Conservation (phyloP, 1,140 invertebrate species). For the Capitella teleta region DNA sequence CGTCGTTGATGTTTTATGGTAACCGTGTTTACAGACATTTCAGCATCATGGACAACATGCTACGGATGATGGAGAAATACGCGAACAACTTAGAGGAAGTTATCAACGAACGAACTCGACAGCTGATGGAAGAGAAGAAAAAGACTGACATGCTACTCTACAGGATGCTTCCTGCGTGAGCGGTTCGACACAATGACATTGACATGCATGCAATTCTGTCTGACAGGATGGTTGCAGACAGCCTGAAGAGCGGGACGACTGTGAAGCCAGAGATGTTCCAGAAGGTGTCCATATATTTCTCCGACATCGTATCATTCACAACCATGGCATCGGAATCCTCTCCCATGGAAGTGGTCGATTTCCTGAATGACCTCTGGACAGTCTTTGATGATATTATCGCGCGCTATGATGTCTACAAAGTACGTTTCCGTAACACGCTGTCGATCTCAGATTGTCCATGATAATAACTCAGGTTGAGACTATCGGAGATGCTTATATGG, state of each 20-base stretch:
- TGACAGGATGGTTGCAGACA: constrained; percentile 54
- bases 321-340: constrained; percentile 56
- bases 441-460: neutral
- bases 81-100: constrained; percentile 81
- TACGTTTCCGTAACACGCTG: no score
- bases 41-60: constrained; percentile 86
- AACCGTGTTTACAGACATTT: constrained; percentile 26
- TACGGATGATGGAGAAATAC: constrained; percentile 85
- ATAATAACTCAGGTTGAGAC: constrained; percentile 64
- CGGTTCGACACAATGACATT: neutral
- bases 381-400: constrained; percentile 89
- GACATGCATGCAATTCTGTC: no score
- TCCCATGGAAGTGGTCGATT: constrained; percentile 58
- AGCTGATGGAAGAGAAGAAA: constrained; percentile 77
- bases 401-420: constrained; percentile 92
- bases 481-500: constrained; percentile 92
- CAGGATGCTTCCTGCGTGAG: constrained; percentile 73
- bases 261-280: constrained; percentile 75
- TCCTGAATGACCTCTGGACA: constrained; percentile 87
- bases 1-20: neutral
- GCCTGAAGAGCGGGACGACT: constrained; percentile 66
- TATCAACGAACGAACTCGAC: constrained; percentile 72
- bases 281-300: constrained; percentile 77
- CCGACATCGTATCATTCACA: constrained; percentile 88
- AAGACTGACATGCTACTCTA: constrained; percentile 79